Conservation (phyloP, 1,140 invertebrate species). For the Marisa cornuarietis region DNA sequence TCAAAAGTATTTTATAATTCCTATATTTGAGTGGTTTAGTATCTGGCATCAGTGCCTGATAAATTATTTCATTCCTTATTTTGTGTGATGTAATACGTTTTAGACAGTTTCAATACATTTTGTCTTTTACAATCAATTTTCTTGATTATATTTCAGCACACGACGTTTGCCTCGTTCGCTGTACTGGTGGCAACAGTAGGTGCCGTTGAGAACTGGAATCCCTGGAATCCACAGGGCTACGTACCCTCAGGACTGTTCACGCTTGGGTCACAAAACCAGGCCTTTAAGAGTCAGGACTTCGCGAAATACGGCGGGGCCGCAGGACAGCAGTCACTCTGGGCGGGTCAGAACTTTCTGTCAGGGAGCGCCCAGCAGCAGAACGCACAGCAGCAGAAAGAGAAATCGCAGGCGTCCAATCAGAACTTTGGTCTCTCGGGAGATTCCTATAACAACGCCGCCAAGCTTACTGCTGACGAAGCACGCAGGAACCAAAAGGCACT, state of each 20-base stretch:
- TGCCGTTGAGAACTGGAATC: too few species aligned
- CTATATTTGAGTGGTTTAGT: too few species aligned
- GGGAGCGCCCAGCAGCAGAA: slow-evolving; percentile 8
- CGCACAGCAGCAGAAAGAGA: background rate
- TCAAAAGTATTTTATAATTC: too few species aligned
- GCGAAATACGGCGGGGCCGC: too few species aligned
- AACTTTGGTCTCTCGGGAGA: slow-evolving; percentile 14
- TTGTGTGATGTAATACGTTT: too few species aligned
- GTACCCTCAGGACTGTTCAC: too few species aligned
- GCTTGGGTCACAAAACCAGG: too few species aligned
- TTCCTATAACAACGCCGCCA: slow-evolving; percentile 26
- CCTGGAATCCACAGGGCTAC: too few species aligned
- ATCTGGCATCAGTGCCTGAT: too few species aligned
- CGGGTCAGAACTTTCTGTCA: slow-evolving; percentile 1
- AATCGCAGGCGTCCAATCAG: slow-evolving; percentile 3
- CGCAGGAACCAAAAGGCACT: slow-evolving; percentile 21
- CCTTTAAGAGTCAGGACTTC: too few species aligned
- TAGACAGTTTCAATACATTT: too few species aligned
- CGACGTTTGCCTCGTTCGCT: slow-evolving; percentile 8
- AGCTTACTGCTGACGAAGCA: slow-evolving; percentile 26
- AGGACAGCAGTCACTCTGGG: background rate
- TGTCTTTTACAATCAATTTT: background rate
- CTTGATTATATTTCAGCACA: background rate
- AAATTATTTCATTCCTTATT: too few species aligned
- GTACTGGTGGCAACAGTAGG: slow-evolving; percentile 6